Evolutionary conservation across 2,113 vertebrate species (phyloP).

Genomic region (Labeo rohita): DNA sequence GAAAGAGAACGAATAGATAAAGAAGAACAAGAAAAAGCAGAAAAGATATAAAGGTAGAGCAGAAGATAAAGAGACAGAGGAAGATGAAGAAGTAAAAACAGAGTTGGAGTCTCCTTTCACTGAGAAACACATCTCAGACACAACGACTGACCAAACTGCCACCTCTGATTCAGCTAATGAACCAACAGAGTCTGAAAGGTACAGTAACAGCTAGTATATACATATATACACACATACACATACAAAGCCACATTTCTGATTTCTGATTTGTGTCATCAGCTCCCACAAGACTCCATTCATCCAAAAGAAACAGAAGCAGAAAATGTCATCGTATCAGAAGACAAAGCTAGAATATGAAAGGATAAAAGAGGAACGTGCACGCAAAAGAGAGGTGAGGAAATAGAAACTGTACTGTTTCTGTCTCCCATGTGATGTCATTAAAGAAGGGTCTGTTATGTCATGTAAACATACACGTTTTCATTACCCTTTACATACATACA

Average conservation of each 20-base stretch:
- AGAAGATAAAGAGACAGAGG: conserved; percentile 47
- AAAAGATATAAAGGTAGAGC: conserved; percentile 64
- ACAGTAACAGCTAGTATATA: background rate
- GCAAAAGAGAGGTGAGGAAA: conserved; percentile 84
- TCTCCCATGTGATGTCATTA: background rate
- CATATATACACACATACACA: background rate
- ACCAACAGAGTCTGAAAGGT: conserved; percentile 16
- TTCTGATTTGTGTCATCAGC: conserved; percentile 22
- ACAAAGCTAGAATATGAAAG: conserved; percentile 88
- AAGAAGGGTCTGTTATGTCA: background rate
- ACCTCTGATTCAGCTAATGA: background rate
- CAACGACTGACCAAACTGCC: conserved; percentile 7
- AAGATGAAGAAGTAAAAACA: background rate
- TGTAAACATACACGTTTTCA: background rate
- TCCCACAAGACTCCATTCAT: conserved; percentile 68
- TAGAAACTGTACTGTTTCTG: background rate
- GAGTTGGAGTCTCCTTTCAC: background rate
- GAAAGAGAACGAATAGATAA: conserved; percentile 83
- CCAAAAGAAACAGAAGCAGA: conserved; percentile 67
- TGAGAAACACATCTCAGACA: conserved; percentile 23
- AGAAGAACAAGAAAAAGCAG: conserved; percentile 69
- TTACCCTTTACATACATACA: background rate
- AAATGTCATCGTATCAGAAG: conserved; percentile 86
- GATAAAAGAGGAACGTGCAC: conserved; percentile 75
- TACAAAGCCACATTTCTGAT: background rate